These are phyloP conservation scores for Aphelocoma californica DNA, from an alignment of 2,797 vertebrate genomes.

Conservation along the genomic window DNA sequence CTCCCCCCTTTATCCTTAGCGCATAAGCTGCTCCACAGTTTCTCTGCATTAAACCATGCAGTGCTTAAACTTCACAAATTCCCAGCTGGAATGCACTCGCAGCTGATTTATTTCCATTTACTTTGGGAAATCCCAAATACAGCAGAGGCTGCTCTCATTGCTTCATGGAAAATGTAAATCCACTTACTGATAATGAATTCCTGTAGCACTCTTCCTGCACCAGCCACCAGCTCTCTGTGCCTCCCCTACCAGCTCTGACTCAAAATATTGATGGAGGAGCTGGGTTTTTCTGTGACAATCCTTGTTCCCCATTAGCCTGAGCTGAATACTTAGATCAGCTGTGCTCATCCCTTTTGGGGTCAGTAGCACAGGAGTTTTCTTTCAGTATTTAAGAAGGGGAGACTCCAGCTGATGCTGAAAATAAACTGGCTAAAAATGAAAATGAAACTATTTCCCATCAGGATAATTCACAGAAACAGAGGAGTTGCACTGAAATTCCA, in stretches of 20 bases:
- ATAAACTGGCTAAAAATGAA: background rate
- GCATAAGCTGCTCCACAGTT: background rate
- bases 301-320: background rate
- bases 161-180: fast-evolving
- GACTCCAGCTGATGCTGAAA: background rate
- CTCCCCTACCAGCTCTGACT: background rate
- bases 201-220: background rate
- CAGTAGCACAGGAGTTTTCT: background rate
- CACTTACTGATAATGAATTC: background rate
- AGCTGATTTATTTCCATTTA: background rate
- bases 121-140: background rate
- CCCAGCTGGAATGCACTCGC: background rate
- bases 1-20: fast-evolving
- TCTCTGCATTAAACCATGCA: background rate
- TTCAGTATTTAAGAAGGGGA: background rate
- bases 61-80: background rate
- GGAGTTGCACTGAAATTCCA: background rate
- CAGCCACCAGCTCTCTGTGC: fast-evolving
- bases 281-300: background rate
- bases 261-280: fast-evolving
- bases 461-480: background rate
- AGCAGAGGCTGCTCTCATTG: fast-evolving
- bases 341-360: background rate
- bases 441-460: background rate
- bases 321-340: background rate